Evolutionary conservation across 2,113 vertebrate species (phyloP), one percentile per base, ranked within the genome.

Genomic region (Podiceps cristatus): DNA sequence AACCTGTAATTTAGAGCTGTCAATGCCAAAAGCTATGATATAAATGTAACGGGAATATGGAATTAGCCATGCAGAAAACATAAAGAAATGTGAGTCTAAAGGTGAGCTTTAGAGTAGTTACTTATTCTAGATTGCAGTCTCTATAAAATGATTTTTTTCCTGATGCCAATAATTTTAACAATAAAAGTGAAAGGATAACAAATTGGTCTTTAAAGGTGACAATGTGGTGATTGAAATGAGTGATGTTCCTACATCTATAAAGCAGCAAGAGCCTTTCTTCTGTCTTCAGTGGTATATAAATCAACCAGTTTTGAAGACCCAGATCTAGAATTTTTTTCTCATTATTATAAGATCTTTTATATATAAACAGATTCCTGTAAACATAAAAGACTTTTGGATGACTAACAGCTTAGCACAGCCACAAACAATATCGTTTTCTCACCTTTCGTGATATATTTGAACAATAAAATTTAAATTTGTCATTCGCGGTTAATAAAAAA

Each of bases 101-200:
- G 53, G 42, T 86, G 75, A 95, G 62, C 9, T 88, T 93, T 81
- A 49, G 45, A 37, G 19, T 73, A 76, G 53, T 69, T 73, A 47
- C 27, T 84, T 89, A 77, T 83, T 84, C 62, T 60, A 90, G 49
- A 77, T 25, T 88, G 28, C 12, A 88, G 47, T n/a, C 31, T 69
- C 50, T 77, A 83, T 73, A 72, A 92, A 94, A 64, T 18, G 0
- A 14, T 69, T 58, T 58, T 75, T 49, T 75, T 67, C 66, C 18
- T 16, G 37, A 77, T 83, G 67, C 31, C 50, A 86, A 25, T 86
- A 82, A 91, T 90, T 92, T 93, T 73, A 79, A 69, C 77, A 82
- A 77, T 87, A 78, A 90, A 86, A 93, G 31, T 42, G 71, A 77
- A 88, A 79, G 53, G 19, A 75, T 72, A 96, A 90, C 78, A 94